Percentiles rank a stretch among this genome's conserved stretches.
Conservation (phyloP, 2,888 invertebrate species). For the Hydraecia micacea region DNA sequence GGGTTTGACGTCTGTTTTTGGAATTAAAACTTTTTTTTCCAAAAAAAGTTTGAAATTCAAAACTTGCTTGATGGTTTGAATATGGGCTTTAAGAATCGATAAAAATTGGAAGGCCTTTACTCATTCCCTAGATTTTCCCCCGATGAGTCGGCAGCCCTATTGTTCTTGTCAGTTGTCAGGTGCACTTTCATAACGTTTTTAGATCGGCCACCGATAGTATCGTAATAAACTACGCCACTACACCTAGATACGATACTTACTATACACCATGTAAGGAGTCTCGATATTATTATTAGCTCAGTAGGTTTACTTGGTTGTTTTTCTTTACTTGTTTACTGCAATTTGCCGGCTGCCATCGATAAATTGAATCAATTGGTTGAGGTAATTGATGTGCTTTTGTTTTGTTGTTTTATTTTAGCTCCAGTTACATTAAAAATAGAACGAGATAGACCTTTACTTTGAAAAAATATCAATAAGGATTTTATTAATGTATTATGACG, state of each 20-base stretch:
- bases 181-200: conserved; percentile 65
- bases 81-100: background rate
- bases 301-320: conserved; percentile 35
- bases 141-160: conserved; percentile 43
- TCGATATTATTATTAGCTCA: conserved; percentile 46
- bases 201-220: conserved; percentile 39
- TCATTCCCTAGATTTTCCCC: background rate
- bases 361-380: conserved; percentile 42
- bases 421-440: background rate
- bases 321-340: conserved; percentile 35
- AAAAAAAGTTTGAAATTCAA: background rate
- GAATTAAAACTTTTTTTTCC: background rate
- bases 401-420: conserved; percentile 8
- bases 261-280: conserved; percentile 26
- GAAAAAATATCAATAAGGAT: background rate
- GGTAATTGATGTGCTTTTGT: conserved; percentile 12
- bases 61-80: background rate
- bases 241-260: background rate
- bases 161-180: conserved; percentile 59
- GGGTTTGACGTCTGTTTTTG: background rate
- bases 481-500: background rate
- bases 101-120: too few relatives aligned
- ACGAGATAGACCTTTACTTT: background rate
- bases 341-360: conserved; percentile 49
- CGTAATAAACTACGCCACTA: conserved; percentile 35